Base-by-base conservation (phyloP, 2,888 invertebrate genomes). In the Heliconius aoede region DNA sequence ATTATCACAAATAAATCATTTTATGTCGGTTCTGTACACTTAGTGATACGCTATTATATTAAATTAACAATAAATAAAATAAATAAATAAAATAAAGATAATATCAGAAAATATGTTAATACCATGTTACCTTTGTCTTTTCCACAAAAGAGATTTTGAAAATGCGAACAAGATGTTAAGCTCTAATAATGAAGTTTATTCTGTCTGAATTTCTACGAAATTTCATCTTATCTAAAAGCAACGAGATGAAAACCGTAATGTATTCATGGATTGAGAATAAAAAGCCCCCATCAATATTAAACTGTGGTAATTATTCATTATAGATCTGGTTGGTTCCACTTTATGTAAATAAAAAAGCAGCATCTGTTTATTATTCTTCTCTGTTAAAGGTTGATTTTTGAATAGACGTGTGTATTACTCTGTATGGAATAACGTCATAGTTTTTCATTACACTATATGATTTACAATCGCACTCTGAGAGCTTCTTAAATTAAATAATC, bases 201-300 rank as follows among this genome's bases (percentile, higher is more conserved):
- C 32, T 40, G 26, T 40, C 72, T 60, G 72, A 69, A 69, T 32
- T 69, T 24, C 30, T 15, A 32, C 28, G 40, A 72, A 72, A 61
- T 60, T 72, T 61, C 36, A 72, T 60, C 21, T 69, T 55, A 26
- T 60, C 60, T 62, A 21, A 58, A 64, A 46, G 55, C 65, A 40
- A 24, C 11, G 64, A 73, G 76, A 65, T 61, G 76, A 36, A 24
- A 62, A 28, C 46, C 62, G 32, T 79, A 79, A 79, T 79, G 72
- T 79, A 79, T 79, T 79, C 79, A 79, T 79, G 74, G 78, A 46
- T 67, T 69, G 76, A 76, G 78, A 79, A 68, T 74, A 78, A 78
- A 72, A 68, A 64, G 61, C 71, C 26, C 76, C 67, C 76, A 36
- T 74, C 68, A 77, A 79, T 78, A 74, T 76, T 78, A 72, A 76